A percentile compares a stretch with the other conserved stretches of the same genome.
Evolutionary conservation across 2,797 vertebrate species (phyloP).

Genomic region (Neomorphus geoffroyi): DNA sequence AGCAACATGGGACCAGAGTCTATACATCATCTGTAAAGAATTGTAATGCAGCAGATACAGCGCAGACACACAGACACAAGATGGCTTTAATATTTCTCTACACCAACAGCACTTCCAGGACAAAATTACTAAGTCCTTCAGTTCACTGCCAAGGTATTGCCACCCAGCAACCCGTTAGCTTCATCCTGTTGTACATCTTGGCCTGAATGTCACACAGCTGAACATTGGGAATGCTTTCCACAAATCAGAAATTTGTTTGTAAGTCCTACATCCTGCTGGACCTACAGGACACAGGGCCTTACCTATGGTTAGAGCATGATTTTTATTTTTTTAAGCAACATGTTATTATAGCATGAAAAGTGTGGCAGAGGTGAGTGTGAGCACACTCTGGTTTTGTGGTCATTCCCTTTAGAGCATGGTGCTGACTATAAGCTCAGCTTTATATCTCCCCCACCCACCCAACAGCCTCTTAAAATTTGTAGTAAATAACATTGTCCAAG

Average conservation of each 20-base stretch:
- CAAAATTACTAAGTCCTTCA: neutral
- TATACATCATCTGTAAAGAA: neutral
- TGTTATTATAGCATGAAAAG: neutral
- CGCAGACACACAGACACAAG: neutral
- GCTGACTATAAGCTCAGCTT: neutral
- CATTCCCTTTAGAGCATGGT: fast-evolving
- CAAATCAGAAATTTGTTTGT: fast-evolving
- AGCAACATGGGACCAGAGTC: neutral
- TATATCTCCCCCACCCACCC: neutral
- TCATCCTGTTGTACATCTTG: neutral
- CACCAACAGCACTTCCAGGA: neutral
- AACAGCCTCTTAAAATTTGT: neutral
- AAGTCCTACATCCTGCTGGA: neutral
- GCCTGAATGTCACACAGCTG: neutral
- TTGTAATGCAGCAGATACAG: neutral
- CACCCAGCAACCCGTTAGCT: neutral
- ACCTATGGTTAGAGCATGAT: neutral
- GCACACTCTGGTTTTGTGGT: neutral
- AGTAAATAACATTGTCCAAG: neutral
- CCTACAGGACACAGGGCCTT: neutral
- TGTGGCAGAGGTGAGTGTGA: neutral
- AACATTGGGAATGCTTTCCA: neutral
- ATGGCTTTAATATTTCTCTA: neutral
- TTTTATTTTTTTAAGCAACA: neutral
- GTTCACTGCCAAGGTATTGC: neutral